Evolutionary conservation across 2,797 vertebrate genomes (phyloP).

Genomic region (Myoxocephalus aenaeus): DNA sequence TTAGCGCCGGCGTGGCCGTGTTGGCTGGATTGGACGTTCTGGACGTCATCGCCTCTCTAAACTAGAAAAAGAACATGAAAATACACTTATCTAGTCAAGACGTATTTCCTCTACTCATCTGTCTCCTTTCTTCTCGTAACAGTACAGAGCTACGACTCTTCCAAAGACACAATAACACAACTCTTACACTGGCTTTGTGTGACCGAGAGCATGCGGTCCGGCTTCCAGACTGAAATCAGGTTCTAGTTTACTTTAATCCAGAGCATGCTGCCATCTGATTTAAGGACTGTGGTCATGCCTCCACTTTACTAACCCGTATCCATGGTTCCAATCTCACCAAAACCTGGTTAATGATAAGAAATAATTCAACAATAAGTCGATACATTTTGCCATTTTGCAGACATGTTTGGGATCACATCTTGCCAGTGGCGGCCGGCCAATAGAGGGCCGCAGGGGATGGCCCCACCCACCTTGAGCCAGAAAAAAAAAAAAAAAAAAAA

Average conservation of each 20-base stretch:
- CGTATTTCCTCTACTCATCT: neutral
- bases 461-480: too few species aligned
- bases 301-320: neutral
- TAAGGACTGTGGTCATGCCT: neutral
- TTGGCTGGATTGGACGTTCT: too few species aligned
- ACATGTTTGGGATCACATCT: neutral
- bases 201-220: neutral
- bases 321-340: neutral
- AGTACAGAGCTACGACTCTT: neutral
- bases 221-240: neutral
- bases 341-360: neutral
- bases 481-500: too few species aligned
- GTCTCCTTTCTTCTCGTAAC: too few species aligned
- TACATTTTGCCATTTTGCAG: neutral
- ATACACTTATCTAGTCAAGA: too few species aligned
- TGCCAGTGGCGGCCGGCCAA: too few species aligned
- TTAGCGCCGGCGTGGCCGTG: too few species aligned
- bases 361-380: neutral
- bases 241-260: constrained; percentile 1
- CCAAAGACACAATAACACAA: neutral
- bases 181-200: neutral
- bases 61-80: too few species aligned
- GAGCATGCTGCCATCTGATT: constrained; percentile 5
- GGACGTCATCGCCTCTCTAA: neutral
- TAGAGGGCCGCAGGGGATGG: too few species aligned